Evolutionary conservation across 2,113 vertebrate genomes (phyloP).

Genomic region (Hylia prasina): DNA sequence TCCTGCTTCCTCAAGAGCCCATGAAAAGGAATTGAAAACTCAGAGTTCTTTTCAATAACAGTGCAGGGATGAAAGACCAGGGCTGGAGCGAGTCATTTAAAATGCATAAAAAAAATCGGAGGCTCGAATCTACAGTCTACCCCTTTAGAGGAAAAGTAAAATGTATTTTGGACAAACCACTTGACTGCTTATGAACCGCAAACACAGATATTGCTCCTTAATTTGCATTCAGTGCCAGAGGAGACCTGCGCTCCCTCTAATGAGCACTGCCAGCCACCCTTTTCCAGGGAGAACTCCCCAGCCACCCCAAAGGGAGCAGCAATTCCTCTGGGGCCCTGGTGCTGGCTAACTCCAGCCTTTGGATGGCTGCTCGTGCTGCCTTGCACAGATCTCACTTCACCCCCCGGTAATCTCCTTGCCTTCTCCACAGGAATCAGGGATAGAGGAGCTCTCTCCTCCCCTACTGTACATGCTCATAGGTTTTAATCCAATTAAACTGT

Average conservation of each 20-base stretch:
- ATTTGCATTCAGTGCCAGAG: constrained; percentile 64
- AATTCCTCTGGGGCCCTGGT: constrained; percentile 17
- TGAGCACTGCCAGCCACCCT: constrained; percentile 48
- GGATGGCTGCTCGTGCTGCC: constrained; percentile 40
- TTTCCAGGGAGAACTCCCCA: constrained; percentile 23
- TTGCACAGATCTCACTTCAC: not conserved
- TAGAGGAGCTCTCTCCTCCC: constrained; percentile 36
- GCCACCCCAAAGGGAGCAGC: not conserved
- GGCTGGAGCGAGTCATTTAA: constrained; percentile 26
- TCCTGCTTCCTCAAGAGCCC: not conserved
- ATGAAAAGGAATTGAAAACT: constrained; percentile 28
- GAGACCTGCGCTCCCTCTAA: constrained; percentile 43
- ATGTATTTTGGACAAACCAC: constrained; percentile 63
- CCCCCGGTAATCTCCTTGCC: not conserved
- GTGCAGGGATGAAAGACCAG: constrained; percentile 19
- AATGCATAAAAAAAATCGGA: constrained; percentile 47
- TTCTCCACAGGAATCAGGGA: constrained; percentile 40
- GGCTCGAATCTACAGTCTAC: not conserved
- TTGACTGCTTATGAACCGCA: constrained; percentile 65
- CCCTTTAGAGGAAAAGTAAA: constrained; percentile 35
- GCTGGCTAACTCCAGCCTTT: constrained; percentile 36
- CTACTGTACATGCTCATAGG: constrained; percentile 59
- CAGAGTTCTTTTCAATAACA: constrained; percentile 4
- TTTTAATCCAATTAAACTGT: constrained; percentile 72
- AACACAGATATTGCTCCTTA: constrained; percentile 54